phyloP scores from a whole-genome alignment of 2,797 vertebrate genomes.

The Xerus rutilus region DNA sequence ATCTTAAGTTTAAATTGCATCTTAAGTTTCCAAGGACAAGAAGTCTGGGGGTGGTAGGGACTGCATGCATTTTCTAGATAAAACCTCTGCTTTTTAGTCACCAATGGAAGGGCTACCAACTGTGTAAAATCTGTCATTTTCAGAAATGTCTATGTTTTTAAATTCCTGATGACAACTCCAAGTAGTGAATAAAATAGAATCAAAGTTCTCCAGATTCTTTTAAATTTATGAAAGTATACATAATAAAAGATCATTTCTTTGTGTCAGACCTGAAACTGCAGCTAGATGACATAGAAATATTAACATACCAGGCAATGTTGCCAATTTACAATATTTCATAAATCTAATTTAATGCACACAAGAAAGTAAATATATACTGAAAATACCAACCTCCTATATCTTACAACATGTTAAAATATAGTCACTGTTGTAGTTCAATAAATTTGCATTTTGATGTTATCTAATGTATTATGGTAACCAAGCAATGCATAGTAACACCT shows the following conservation, averaged over 20 bases:
- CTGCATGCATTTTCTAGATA: neutral
- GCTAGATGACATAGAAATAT: neutral
- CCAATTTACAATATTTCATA: neutral
- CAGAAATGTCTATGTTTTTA: neutral
- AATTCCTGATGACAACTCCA: conserved; percentile 23
- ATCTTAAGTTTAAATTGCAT: conserved; percentile 30
- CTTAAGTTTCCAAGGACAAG: conserved; percentile 34
- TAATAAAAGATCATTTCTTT: neutral
- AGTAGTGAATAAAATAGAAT: neutral
- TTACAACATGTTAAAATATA: conserved; percentile 2
- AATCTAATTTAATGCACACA: neutral
- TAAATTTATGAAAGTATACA: neutral
- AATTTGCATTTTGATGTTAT: neutral
- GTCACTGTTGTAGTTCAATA: neutral
- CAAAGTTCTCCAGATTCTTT: neutral
- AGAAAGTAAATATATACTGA: conserved; percentile 1
- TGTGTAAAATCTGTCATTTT: neutral
- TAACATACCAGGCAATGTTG: neutral
- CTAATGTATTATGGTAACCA: neutral
- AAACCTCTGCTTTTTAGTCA: neutral
- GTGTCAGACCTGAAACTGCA: neutral
- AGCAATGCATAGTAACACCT: neutral
- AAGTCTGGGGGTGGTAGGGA: neutral
- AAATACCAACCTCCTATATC: neutral
- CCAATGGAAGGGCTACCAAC: neutral